Evolutionary conservation across 2,113 vertebrate species (phyloP), one percentile per base, ranked within the genome.

Genomic region (Sula dactylatra): DNA sequence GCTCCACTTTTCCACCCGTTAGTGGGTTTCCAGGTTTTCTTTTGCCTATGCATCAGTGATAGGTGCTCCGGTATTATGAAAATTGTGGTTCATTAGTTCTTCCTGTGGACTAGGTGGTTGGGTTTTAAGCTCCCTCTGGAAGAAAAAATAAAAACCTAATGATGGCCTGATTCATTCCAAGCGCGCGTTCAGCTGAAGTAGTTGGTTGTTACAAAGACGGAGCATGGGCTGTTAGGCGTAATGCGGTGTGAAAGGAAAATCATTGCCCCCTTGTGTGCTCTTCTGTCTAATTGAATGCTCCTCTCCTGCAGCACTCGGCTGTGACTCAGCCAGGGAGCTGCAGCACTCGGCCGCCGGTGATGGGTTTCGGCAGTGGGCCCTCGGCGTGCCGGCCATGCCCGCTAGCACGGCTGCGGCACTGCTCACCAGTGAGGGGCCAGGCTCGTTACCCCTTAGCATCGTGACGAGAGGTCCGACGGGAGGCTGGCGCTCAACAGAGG

Each of bases 241-340:
- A 94, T 94, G 96, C 5, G 10, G 83, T 88, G 94, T 96, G 93
- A 92, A 95, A 94, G 94, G 80, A 91, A 92, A 95, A 84, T 94
- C 86, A 91, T 29, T 96, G 94, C 86, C 94, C 89, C 87, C 93
- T 91, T 36, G 87, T 87, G 92, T 88, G 91, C 90, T 91, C 78
- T 95, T 88, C 83, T 49, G 61, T 56, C 82, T 96, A 94, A 96
- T 79, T 91, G 96, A 95, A 95, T 84, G 92, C 83, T 93, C 70
- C 61, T 78, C 61, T 94, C 67, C 88, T 64, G 95, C 69, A 79
- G 77, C 10, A 0, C 80, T 88, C 11, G 9, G 45, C 80, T 54
- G 61, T 36, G 62, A 8, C 58, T 94, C 88, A 58, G 88, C 31
- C 11, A 2, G 42, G 62, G 71, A 80, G 82, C 88, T 47, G 58